Evolutionary conservation across 23 tunicate species (phyloP), one percentile per base, ranked within the genome.

Genomic region (Styela clava): DNA sequence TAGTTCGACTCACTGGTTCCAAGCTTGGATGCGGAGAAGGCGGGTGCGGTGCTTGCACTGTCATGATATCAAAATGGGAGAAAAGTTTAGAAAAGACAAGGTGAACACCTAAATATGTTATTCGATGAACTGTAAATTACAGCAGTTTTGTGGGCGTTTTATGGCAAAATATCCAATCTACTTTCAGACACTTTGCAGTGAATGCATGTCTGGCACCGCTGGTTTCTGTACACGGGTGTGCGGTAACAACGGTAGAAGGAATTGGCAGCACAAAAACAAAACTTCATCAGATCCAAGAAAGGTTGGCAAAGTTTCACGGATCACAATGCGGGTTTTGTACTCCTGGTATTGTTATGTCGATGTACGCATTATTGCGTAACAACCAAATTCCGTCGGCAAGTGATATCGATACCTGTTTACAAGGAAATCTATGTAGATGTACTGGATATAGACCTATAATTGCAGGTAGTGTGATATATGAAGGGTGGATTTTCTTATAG

Each of bases 11-110:
- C 24, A 87, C 91, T 1, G 97, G 97, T 16, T 82, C 88, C 30
- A 94, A 94, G 73, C 91, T 95, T 16, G 99, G 96, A 56, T 95
- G 99, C 79, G 99, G 99, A 23, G 99, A 95, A 83, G 99, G 99
- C n/a, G 99, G 99, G 2, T 95, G 99, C 62, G 99, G 99, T 68
- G 99, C 96, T 62, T 95, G 99, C 69, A 95, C 96, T 31, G 99
- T 95, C 20, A 95, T 95, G 95, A 82, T 95, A 12, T 95, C 99
- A 16, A 86, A 78, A 33, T 93, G 95, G 95, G 68, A 83, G 61
- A 30, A 28, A 24, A 68, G 78, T 20, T 31, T 31, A 19, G n/a
- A 77, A 44, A 64, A 33, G 26, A 31, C 78, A n/a, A 64, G 34
- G 88, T 84, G 20, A 44, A n/a, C n/a, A n/a, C n/a, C n/a, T n/a